Percentiles rank a stretch among this genome's conserved stretches.
Conservation (phyloP, 2,113 vertebrate genomes). For the Pampusana beccarii region DNA sequence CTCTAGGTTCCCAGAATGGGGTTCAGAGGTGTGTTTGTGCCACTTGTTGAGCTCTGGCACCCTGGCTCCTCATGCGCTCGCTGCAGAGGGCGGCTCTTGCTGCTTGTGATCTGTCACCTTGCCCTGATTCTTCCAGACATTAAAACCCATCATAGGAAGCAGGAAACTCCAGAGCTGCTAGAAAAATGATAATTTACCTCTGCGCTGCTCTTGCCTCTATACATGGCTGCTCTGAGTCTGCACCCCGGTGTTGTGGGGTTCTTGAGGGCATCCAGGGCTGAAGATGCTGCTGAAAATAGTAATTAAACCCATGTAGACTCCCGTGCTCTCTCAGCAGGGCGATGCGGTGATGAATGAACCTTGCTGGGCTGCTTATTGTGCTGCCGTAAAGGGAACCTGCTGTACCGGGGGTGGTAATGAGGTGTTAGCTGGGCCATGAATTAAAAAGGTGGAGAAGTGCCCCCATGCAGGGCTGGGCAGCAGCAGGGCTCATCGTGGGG, state of each 20-base stretch:
- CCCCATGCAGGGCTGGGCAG: not conserved
- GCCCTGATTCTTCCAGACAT: not conserved
- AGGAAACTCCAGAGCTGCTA: not conserved
- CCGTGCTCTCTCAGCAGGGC: not conserved
- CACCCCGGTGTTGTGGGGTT: not conserved
- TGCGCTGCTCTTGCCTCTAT: not conserved
- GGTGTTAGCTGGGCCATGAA: not conserved
- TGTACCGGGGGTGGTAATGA: not conserved
- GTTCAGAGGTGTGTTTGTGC: not conserved
- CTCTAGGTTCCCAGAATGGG: not conserved
- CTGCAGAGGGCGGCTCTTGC: not conserved
- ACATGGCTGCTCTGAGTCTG: not conserved
- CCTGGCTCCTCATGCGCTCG: accelerated
- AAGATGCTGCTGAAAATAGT: not conserved
- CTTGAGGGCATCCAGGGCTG: not conserved
- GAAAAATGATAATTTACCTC: not conserved
- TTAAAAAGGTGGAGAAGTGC: not conserved
- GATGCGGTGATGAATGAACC: not conserved
- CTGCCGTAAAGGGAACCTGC: not conserved
- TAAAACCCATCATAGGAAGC: not conserved
- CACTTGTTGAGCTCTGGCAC: not conserved
- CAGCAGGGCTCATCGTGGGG: accelerated
- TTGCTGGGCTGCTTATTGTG: not conserved
- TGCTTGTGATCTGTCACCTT: not conserved
- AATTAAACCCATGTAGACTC: not conserved